A percentile compares a stretch with the other conserved stretches of the same genome.
Evolutionary conservation across 2,888 invertebrate species (phyloP).

Genomic region (Catocala nupta): DNA sequence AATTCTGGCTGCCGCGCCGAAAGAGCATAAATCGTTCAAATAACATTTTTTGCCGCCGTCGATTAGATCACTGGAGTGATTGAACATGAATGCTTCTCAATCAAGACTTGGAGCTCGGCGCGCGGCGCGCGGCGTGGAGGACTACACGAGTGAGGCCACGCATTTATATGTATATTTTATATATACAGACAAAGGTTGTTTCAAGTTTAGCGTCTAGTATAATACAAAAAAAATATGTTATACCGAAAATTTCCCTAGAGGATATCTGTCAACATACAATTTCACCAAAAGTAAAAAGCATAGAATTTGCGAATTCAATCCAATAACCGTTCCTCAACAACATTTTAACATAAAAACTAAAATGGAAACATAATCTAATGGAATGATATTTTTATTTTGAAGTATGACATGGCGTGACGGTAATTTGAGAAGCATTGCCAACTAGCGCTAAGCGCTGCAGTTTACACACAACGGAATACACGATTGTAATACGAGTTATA

Average conservation of each 20-base stretch:
- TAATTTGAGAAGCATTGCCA: conserved; percentile 21
- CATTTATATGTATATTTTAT: background rate
- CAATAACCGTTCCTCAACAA: too few relatives aligned
- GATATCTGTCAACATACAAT: background rate
- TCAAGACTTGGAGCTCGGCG: conserved; percentile 21
- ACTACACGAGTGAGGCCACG: too few relatives aligned
- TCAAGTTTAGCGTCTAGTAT: conserved; percentile 25
- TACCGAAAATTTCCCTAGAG: background rate
- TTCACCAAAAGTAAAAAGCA: too few relatives aligned
- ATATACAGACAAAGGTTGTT: conserved; percentile 19
- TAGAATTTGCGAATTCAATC: too few relatives aligned
- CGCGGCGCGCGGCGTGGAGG: background rate
- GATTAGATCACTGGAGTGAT: conserved; percentile 34
- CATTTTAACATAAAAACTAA: too few relatives aligned
- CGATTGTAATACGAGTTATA: background rate
- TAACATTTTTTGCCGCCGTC: conserved; percentile 30
- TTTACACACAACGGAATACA: background rate
- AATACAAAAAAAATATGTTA: conserved; percentile 1
- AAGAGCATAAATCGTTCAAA: conserved; percentile 26
- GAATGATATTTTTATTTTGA: background rate
- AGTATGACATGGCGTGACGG: background rate
- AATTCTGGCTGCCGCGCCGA: conserved; percentile 19
- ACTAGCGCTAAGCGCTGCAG: conserved; percentile 15
- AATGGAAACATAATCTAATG: too few relatives aligned
- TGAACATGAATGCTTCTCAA: conserved; percentile 40